Conservation (phyloP, 2,888 invertebrate genomes). For the Lasioglossum calceatum region DNA sequence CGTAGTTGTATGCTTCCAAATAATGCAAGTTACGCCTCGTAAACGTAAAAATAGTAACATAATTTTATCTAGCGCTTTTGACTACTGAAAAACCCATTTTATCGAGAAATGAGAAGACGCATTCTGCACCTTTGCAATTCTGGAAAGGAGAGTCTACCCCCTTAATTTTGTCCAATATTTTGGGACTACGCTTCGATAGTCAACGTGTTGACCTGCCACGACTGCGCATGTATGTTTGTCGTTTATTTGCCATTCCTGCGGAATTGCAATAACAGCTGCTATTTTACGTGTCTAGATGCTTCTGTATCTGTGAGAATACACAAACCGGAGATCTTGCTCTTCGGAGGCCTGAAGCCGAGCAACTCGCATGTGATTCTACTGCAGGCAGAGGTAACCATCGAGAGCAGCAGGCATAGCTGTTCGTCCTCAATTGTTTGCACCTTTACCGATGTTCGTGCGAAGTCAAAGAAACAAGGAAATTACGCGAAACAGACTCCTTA, state of each 20-base stretch:
- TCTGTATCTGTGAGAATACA: constrained; percentile 90
- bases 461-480: constrained; percentile 87
- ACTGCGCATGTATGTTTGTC: constrained; percentile 6
- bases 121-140: too few relatives aligned
- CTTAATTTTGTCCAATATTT: background rate
- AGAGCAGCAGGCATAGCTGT: constrained; percentile 89
- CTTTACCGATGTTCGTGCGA: constrained; percentile 87
- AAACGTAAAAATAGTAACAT: too few relatives aligned
- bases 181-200: background rate
- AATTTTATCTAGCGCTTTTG: too few relatives aligned
- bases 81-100: too few relatives aligned
- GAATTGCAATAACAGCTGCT: background rate
- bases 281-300: constrained; percentile 84
- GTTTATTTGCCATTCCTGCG: background rate
- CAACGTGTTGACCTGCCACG: background rate
- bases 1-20: too few relatives aligned
- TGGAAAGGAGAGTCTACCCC: too few relatives aligned
- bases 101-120: too few relatives aligned
- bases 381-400: constrained; percentile 89
- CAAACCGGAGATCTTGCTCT: constrained; percentile 91
- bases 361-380: constrained; percentile 89
- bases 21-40: too few relatives aligned
- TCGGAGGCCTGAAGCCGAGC: constrained; percentile 88
- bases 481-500: constrained; percentile 86
- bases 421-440: constrained; percentile 88